Percentiles rank a stretch among this genome's conserved stretches.
These are phyloP conservation scores for Salvelinus sp. DNA, from an alignment of 2,113 vertebrate genomes.

Conservation along the genomic window DNA sequence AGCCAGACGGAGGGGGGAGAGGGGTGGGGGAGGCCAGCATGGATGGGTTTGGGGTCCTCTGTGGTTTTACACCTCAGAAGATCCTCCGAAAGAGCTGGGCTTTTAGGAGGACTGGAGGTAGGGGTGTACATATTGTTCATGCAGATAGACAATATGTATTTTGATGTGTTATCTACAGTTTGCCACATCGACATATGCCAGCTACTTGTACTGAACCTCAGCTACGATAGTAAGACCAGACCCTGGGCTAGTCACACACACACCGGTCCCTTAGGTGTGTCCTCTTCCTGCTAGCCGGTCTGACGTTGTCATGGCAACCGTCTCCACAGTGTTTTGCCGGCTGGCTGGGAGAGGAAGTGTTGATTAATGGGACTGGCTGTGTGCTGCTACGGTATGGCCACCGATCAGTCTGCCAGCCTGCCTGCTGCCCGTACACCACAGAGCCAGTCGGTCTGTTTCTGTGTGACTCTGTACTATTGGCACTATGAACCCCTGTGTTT, in stretches of 20 bases:
- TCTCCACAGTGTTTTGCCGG: not conserved
- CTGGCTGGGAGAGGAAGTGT: not conserved
- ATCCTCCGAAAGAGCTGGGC: conserved; percentile 50
- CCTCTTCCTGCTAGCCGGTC: conserved; percentile 2
- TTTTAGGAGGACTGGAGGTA: conserved; percentile 24
- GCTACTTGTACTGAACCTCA: conserved; percentile 18
- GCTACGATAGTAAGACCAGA: not conserved
- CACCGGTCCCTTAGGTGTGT: not conserved
- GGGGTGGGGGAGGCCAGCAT: conserved; percentile 5
- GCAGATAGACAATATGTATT: not conserved
- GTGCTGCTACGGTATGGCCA: not conserved
- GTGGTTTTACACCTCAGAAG: conserved; percentile 48
- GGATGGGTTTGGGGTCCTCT: not conserved
- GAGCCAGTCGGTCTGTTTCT: not conserved
- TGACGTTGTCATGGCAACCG: conserved; percentile 15
- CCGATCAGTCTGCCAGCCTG: not conserved
- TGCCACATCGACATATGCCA: not conserved
- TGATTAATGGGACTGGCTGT: not conserved
- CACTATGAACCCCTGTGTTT: not conserved
- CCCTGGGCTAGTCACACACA: conserved; percentile 3
- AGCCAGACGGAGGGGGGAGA: conserved; percentile 18
- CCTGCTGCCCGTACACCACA: not conserved
- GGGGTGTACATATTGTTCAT: too few relatives aligned
- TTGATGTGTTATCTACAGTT: not conserved
- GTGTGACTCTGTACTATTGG: not conserved